A percentile compares a stretch with the other conserved stretches of the same genome.
Evolutionary conservation across 2,888 invertebrate genomes (phyloP).

Genomic region (Gastrophysa polygoni): DNA sequence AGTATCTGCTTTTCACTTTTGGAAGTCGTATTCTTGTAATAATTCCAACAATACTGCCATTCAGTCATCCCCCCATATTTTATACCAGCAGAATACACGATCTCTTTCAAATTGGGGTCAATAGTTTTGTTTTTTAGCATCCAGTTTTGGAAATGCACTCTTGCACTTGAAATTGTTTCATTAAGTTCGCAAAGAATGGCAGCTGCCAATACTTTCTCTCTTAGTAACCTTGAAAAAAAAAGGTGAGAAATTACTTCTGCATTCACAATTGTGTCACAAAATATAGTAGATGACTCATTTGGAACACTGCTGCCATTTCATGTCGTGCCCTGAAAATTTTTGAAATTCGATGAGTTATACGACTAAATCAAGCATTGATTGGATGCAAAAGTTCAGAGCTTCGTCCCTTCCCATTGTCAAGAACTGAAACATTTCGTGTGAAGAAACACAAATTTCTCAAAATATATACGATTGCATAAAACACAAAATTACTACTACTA

Average conservation of each 20-base stretch:
- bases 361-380: too few species aligned
- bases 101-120: constrained; percentile 76
- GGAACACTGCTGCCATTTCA: too few species aligned
- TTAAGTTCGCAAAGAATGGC: constrained; percentile 76
- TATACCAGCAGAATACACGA: constrained; percentile 70
- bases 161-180: constrained; percentile 72
- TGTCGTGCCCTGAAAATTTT: too few species aligned
- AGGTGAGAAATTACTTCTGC: not conserved
- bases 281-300: too few species aligned
- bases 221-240: constrained; percentile 66
- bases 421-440: too few species aligned
- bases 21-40: constrained; percentile 68
- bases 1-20: constrained; percentile 76
- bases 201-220: constrained; percentile 72
- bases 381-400: too few species aligned
- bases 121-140: constrained; percentile 68
- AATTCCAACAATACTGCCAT: constrained; percentile 79
- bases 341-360: too few species aligned
- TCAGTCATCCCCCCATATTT: constrained; percentile 72
- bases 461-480: too few species aligned
- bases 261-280: too few species aligned
- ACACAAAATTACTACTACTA: too few species aligned
- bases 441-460: too few species aligned
- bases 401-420: too few species aligned
- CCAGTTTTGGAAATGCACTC: constrained; percentile 74